Evolutionary conservation across 2,113 vertebrate genomes (phyloP), one percentile per base, ranked within the genome.

Genomic region (Elgaria multicarinata): DNA sequence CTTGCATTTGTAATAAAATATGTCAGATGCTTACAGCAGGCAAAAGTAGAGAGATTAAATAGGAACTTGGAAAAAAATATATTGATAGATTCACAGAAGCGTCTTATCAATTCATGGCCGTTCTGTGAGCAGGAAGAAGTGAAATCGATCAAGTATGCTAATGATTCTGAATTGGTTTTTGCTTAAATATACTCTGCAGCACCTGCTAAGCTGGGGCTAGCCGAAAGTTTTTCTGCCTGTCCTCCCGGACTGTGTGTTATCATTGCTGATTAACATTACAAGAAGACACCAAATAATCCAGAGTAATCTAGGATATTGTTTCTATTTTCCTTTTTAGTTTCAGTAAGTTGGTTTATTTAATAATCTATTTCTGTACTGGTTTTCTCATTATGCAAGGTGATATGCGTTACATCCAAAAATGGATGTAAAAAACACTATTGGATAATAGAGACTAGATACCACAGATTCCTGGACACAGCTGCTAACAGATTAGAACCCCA

Each of bases 81-180:
- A 94, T 87, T 89, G 82, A 83, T 90, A 42, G 2, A 39, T 89
- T 93, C 36, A 90, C 90, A 83, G 74, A 90, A 92, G 79, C 91
- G 28, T 66, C 3, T 78, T 90, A 62, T 26, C 69, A 87, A 86
- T 88, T 91, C 67, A 62, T 90, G 80, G 50, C 55, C 93, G 88
- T 69, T 77, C 55, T 42, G 26, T 22, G 69, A 9, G 44, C 62
- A 92, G 85, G 92, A 87, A 0, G 0, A 89, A 90, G 18, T 44
- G 53, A 92, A 88, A 86, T 91, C 14, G 0, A 50, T 94, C 80
- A 67, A 2, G 16, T 67, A 9, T 91, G 28, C 87, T 83, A 87
- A 89, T 93, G 93, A 0, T 64, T 82, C 26, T 74, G 50, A 95
- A 77, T 91, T 4, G 92, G 31, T 18, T 67, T 86, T 77, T 89